Evolutionary conservation across 2,797 vertebrate genomes (phyloP).

Genomic region (Labroides dimidiatus): DNA sequence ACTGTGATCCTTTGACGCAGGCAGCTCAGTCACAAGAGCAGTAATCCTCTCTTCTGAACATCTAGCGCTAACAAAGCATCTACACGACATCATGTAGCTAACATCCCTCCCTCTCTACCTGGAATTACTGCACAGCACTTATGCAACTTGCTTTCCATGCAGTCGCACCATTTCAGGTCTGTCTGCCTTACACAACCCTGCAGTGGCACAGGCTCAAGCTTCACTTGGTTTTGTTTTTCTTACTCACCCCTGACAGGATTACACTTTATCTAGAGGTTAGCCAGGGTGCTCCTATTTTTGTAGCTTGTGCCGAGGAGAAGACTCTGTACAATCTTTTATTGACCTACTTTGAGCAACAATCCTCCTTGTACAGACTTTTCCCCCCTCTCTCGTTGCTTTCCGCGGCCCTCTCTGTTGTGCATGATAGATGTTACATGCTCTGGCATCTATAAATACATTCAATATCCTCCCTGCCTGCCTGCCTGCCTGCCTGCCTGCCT

Average conservation of each 20-base stretch:
- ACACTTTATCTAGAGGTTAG: conserved; percentile 49
- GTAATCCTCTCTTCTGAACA: conserved; percentile 74
- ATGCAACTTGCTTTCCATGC: conserved; percentile 66
- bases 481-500: not conserved
- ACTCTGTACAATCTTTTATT: conserved; percentile 53
- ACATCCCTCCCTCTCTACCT: conserved; percentile 58
- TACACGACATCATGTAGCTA: conserved; percentile 59
- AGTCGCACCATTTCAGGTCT: conserved; percentile 30
- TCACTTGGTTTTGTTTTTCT: conserved; percentile 20
- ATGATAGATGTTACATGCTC: conserved; percentile 41
- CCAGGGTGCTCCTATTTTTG: conserved; percentile 49
- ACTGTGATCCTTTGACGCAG: conserved; percentile 81
- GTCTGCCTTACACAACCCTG: conserved; percentile 53
- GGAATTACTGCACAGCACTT: conserved; percentile 56
- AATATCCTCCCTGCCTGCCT: conserved; percentile 39
- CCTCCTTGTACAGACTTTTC: conserved; percentile 29
- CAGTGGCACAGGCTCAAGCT: conserved; percentile 27
- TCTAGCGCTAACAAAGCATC: conserved; percentile 69
- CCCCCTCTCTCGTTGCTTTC: conserved; percentile 31
- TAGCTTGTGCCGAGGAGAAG: conserved; percentile 26
- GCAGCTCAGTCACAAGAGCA: conserved; percentile 74
- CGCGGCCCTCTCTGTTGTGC: conserved; percentile 35
- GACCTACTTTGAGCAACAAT: conserved; percentile 59
- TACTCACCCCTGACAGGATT: conserved; percentile 49
- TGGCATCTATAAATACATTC: conserved; percentile 70